Base-by-base conservation (phyloP, 1,140 invertebrate genomes). In the Drosophila bipectinata region DNA sequence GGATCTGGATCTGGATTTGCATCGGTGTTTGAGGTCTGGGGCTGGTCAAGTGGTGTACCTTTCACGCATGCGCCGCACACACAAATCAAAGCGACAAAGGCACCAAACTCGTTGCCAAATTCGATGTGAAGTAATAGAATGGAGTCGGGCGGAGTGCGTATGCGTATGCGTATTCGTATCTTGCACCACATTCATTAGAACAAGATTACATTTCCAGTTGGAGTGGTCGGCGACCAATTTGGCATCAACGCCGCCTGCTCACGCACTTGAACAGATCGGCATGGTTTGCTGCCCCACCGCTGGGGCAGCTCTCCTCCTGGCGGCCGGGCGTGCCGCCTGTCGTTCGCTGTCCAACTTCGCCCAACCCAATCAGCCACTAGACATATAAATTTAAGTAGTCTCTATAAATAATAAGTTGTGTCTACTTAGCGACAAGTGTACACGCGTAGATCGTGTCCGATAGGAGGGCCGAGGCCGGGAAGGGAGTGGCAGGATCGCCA, bases 391-490 rank as follows among this genome's bases (percentile, higher is more conserved):
- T 61, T 68, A 74, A 72, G 78, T 78, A 82, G 78, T 88, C 71
- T 78, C 72, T 73, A 87, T 87, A 87, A 87, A 87, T 87, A 87
- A 87, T 87, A 87, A 87, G 59, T 82, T 87, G 71, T 87, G 82
- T 87, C 83, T 87, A 82, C 82, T 87, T 87, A 88, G 82, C 82
- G 78, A 88, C 81, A 87, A 82, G 74, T 87, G 78, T 69, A 87
- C 59, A 61, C 48, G 68, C 37, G 45, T 67, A 87, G 78, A 85
- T 87, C 76, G 74, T 54, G 15, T 67, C 39, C 62, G 78, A 85
- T 78, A 85, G 15, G 37, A 57, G 26, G 6, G 8, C 32, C 30
- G 32, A 15, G 21, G 28, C 26, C 18, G 15, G 7, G 28, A 28
- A 10, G n/a, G 47, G 30, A 26, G 39, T 41, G 26, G 41, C 18